Base-by-base conservation (phyloP, 2,888 invertebrate genomes). In the Nysson spinosus region DNA sequence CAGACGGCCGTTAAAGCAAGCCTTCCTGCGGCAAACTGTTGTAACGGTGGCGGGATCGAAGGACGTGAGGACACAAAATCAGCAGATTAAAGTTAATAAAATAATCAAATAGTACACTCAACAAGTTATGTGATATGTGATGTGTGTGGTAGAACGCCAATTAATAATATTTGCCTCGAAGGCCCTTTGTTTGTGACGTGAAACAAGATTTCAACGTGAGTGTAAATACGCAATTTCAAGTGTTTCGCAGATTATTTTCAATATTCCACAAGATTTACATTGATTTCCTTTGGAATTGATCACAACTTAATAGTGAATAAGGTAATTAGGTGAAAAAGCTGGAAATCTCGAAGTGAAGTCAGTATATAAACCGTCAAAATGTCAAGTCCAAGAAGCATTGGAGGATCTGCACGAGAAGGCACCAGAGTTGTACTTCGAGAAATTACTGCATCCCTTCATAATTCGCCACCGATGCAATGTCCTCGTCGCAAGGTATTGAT, bases 401-500 rank as follows among this genome's bases (percentile, higher is more conserved):
- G 68, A 20, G 65, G 75, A 11, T 47, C 67, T 4, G 72, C 47
- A 57, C 81, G 83, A n/a, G 84, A 84, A 39, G 83, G 83, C 4
- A 82, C 78, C 16, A 75, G 82, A 40, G 75, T 83, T 6, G 75
- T 84, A 26, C 68, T 84, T 22, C 78, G 80, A 17, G 84, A 84
- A 63, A 84, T 83, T 49, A 84, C 84, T 20, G 83, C 80, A n/a
- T 74, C 77, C 9, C 73, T 84, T 30, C 80, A 84, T 19, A 84
- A 84, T 73, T 84, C 83, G 9, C 63, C 84, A 9, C 74, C 79
- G 11, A 54, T 64, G 30, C 77, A 73, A 16, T 37, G 68, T 19
- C 43, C 71, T 9, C 72, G 65, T 34, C 67, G 54, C 55, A 83
- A 82, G 78, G 84, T 83, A 77, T 56, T 60, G 4, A 26, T 39